phyloP scores from a whole-genome alignment of 2,113 vertebrate species.

The Saiga tatarica region DNA sequence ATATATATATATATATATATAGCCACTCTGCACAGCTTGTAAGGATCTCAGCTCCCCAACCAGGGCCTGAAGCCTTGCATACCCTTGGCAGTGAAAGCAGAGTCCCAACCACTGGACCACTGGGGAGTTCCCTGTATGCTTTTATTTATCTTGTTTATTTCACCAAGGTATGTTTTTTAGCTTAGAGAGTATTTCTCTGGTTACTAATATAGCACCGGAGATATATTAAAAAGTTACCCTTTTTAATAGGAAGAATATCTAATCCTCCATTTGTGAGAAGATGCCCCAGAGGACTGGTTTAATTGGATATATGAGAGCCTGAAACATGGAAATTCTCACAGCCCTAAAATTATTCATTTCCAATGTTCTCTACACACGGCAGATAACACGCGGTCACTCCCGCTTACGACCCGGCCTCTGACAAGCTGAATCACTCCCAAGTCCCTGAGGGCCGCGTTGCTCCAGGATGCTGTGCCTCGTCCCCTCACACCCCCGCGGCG shows the following conservation, averaged over 20 bases:
- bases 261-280: constrained; percentile 27
- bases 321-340: neutral
- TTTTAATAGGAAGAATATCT: constrained; percentile 20
- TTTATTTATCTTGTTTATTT: neutral
- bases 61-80: neutral
- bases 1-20: neutral
- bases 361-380: neutral
- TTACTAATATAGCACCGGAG: neutral
- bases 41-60: neutral
- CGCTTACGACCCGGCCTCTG: neutral
- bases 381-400: constrained; percentile 17
- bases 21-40: neutral
- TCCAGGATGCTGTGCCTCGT: neutral
- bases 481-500: neutral
- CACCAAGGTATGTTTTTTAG: neutral
- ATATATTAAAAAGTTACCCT: constrained; percentile 1
- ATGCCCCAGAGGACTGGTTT: constrained; percentile 21
- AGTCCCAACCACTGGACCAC: neutral
- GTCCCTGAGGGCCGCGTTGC: neutral
- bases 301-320: constrained; percentile 30
- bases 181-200: neutral
- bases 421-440: neutral
- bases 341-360: constrained; percentile 6
- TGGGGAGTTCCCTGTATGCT: neutral
- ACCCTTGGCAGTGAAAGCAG: neutral